Evolutionary conservation across 2,797 vertebrate genomes (phyloP).

Genomic region (Arrhamphus sclerolepis): DNA sequence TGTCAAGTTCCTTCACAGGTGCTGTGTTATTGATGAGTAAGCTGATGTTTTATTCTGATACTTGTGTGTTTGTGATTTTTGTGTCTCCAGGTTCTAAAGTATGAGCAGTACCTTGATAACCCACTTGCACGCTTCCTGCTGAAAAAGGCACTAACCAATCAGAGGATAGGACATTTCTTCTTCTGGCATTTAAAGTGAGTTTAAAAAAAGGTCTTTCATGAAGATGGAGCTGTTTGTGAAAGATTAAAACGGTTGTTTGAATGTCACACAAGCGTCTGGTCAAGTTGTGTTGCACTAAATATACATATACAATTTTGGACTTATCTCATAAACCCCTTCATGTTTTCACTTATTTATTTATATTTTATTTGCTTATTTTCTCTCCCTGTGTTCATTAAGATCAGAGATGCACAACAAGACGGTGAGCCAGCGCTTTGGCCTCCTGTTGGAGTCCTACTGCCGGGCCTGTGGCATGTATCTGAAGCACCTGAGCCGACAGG

Average conservation of each 20-base stretch:
- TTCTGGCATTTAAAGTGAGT: conserved; percentile 99
- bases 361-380: not conserved
- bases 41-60: not conserved
- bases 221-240: conserved; percentile 23
- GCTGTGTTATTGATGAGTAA: not conserved
- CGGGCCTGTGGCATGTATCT: conserved; percentile 98
- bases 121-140: conserved; percentile 95
- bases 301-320: not conserved
- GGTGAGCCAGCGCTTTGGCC: conserved; percentile 95
- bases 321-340: too few relatives aligned
- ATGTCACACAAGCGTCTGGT: conserved; percentile 17
- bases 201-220: conserved; percentile 20
- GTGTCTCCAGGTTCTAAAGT: conserved; percentile 90
- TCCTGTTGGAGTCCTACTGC: conserved; percentile 96
- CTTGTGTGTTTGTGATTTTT: conserved; percentile 16
- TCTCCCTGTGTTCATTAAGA: conserved; percentile 65
- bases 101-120: conserved; percentile 98
- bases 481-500: conserved; percentile 96
- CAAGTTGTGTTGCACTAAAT: conserved; percentile 2
- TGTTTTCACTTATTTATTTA: too few relatives aligned
- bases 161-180: conserved; percentile 99
- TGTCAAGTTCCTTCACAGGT: not conserved
- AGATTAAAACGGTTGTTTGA: conserved; percentile 35
- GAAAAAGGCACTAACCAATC: conserved; percentile 97
- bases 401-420: conserved; percentile 99